Evolutionary conservation across 2,888 invertebrate species (phyloP), one percentile per base, ranked within the genome.

Genomic region (Aphelenchoides bicaudatus): DNA sequence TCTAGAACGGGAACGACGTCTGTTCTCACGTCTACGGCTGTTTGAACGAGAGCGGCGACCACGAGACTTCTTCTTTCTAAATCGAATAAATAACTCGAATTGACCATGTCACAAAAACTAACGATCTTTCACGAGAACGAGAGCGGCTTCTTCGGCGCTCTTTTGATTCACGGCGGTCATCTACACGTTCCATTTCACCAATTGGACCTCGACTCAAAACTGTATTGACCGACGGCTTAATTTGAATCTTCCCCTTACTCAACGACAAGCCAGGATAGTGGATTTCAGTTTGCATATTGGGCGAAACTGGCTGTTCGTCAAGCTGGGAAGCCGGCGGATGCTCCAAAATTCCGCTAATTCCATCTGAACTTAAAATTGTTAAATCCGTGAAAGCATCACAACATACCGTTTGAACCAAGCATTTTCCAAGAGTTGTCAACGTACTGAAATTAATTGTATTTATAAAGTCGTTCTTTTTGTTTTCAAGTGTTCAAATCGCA

Each of bases 61-160:
- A 43, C 23, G 16, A 6, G 43, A 43, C 10, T 10, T 19, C 16
- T 16, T 13, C 10, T 43, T 43, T 10, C 23, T 21, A n/a, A 21
- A 43, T 8, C 43, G 43, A 10, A 8, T n/a, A 6, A n/a, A 8
- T 6, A 25, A 21, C 10, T 19, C 16, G 16, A 43, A n/a, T 8
- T 6, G 23, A 43, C 8, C 16, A 10, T 10, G 25, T 10, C 10
- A 19, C 6, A n/a, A 43, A n/a, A 21, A 21, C 43, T 43, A 10
- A 43, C 43, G 10, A 10, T n/a, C n/a, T 43, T 43, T 51, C 38
- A 2, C 52, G 52, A 27, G 34, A 38, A 6, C 52, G 52, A 13
- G 52, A 51, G 23, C 30, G 34, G 8, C 6, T 6, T 2, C 37
- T 25, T n/a, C 37, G 16, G 16, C 39, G 31, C n/a, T 51, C 52